Conservation (phyloP, 2,113 vertebrate species). For the Seriola quinqueradiata region DNA sequence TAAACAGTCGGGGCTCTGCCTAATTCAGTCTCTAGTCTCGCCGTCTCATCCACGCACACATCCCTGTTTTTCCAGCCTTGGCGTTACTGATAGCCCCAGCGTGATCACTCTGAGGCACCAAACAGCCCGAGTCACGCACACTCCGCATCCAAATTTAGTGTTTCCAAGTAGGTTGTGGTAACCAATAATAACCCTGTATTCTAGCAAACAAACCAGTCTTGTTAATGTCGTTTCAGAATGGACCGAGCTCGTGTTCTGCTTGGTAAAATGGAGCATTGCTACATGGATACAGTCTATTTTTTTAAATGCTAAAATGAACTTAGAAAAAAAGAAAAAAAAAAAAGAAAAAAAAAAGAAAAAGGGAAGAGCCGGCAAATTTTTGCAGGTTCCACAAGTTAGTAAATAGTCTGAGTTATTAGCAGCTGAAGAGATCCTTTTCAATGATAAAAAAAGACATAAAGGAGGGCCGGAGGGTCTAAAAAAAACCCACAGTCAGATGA, state of each 20-base stretch:
- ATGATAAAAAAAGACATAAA: constrained; percentile 59
- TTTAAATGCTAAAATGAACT: constrained; percentile 77
- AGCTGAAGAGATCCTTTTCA: constrained; percentile 82
- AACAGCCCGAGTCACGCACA: constrained; percentile 25
- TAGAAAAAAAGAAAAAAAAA: constrained; percentile 54
- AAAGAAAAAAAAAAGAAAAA: neutral
- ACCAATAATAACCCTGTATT: constrained; percentile 54
- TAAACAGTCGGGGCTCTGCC: constrained; percentile 58
- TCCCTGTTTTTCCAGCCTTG: constrained; percentile 31
- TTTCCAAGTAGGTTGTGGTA: constrained; percentile 51
- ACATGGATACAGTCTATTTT: constrained; percentile 76
- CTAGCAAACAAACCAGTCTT: constrained; percentile 46
- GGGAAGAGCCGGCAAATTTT: constrained; percentile 67
- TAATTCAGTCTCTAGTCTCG: constrained; percentile 42
- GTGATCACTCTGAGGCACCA: constrained; percentile 26
- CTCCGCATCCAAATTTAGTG: constrained; percentile 49
- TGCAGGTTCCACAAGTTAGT: constrained; percentile 78
- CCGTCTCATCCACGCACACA: constrained; percentile 31
- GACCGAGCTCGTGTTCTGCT: constrained; percentile 57
- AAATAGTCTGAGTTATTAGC: constrained; percentile 84
- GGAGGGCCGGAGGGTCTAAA: constrained; percentile 46
- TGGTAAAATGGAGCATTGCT: constrained; percentile 75
- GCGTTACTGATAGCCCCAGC: constrained; percentile 15
- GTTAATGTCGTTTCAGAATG: constrained; percentile 47
- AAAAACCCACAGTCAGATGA: constrained; percentile 55